These are phyloP conservation scores for Turritopsis dohrnii DNA, from an alignment of 30 jellyfish, hydroid and myxozoan species.

Conservation along the genomic window DNA sequence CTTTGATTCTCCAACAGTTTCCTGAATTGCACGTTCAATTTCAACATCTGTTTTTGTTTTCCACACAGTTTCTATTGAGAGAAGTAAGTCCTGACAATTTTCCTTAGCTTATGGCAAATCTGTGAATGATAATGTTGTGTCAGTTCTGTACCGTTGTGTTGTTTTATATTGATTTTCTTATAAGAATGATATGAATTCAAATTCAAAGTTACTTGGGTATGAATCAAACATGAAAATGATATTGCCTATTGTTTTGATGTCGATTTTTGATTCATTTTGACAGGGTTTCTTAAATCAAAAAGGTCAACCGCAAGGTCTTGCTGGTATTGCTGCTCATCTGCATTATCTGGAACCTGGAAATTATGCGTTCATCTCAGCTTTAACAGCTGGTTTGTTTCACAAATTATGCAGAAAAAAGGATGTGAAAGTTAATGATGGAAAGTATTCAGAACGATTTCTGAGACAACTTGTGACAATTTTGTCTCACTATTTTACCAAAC, in stretches of 20 bases:
- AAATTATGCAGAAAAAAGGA: constrained; percentile 3
- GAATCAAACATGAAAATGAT: not conserved
- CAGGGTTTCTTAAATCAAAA: constrained; percentile 22
- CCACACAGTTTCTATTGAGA: constrained; percentile 22
- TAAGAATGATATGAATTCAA: no score
- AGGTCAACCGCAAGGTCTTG: constrained; percentile 44
- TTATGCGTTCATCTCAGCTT: constrained; percentile 13
- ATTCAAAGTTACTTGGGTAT: no score
- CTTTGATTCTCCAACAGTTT: constrained; percentile 22
- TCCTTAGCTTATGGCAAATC: not conserved
- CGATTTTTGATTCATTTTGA: not conserved
- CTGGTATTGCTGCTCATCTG: constrained; percentile 48
- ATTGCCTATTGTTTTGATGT: not conserved
- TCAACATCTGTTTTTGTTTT: constrained; percentile 22
- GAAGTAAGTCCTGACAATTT: constrained; percentile 23
- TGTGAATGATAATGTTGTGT: no score
- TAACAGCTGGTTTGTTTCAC: constrained; percentile 20
- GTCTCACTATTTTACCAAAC: constrained; percentile 14
- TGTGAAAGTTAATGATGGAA: not conserved
- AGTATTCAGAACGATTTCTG: not conserved
- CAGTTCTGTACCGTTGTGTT: no score
- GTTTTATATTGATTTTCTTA: no score
- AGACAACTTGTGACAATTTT: constrained; percentile 4
- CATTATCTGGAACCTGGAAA: constrained; percentile 37
- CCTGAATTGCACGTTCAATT: constrained; percentile 27